Evolutionary conservation across 2,888 invertebrate species (phyloP), one percentile per base, ranked within the genome.

Genomic region (Drosophila borealis): DNA sequence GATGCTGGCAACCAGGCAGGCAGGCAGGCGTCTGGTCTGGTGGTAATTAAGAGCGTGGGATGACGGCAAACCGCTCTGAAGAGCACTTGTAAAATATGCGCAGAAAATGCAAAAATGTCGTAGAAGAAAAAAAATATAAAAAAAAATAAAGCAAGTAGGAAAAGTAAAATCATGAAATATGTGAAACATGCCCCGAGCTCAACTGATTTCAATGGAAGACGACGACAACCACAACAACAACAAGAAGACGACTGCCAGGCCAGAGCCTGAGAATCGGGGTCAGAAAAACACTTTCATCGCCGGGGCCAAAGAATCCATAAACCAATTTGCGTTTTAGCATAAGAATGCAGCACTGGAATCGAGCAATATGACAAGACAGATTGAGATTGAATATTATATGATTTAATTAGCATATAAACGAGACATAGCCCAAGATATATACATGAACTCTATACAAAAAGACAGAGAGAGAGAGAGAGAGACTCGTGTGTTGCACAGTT

Each of bases 11-110:
- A 17, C 17, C 17, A 17, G 46, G 10, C 6, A 2, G 36, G 36
- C 29, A 4, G 48, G 11, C 14, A 64, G 49, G 64, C 48, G 33
- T 39, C 48, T 67, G 61, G 62, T 53, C 50, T 46, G 71, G 34
- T 64, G 77, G 88, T 89, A 88, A 88, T 88, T 90, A 88, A 88
- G 88, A 88, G 88, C 88, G 88, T 88, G 88, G 86, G 88, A 85
- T 70, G 88, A 66, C 50, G 71, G 70, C 63, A 83, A 80, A 60
- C 36, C 44, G 55, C 79, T 68, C 63, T 60, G 77, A 77, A 44
- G 60, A 51, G 63, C 80, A 67, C 70, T 69, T 67, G 64, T 54
- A 79, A 88, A 80, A 74, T 85, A 72, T 77, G 74, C 75, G 44
- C 78, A 60, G 71, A 78, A 74, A 69, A 72, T 72, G 65, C 63